Percentiles rank a stretch among this genome's conserved stretches.
These are phyloP conservation scores for Pristionchus exspectatus DNA, from an alignment of 2,888 invertebrate genomes.

Conservation along the genomic window DNA sequence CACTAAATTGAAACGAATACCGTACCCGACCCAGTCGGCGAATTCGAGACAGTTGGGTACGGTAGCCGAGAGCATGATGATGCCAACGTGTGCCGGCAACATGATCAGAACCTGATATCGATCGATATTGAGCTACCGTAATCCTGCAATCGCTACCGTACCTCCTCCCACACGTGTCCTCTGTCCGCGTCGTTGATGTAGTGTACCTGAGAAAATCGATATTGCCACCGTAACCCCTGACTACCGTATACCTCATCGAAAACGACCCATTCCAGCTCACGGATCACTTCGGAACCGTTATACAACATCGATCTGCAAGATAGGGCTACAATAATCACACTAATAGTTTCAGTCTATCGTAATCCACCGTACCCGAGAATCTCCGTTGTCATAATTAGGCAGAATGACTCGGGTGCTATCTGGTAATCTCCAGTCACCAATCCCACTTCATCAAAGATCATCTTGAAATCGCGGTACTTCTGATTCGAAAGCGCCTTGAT, in stretches of 20 bases:
- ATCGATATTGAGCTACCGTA: not conserved
- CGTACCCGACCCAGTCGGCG: constrained; percentile 85
- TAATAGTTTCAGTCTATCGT: not conserved
- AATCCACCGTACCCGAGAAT: constrained; percentile 85
- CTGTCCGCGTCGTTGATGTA: constrained; percentile 97
- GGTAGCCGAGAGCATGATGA: constrained; percentile 97
- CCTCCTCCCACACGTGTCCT: constrained; percentile 99
- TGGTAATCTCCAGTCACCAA: constrained; percentile 96
- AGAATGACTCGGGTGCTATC: constrained; percentile 93
- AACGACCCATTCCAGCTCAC: constrained; percentile 97
- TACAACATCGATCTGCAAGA: constrained; percentile 88
- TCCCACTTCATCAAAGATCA: constrained; percentile 92
- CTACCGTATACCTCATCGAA: constrained; percentile 88
- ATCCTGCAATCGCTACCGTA: constrained; percentile 17
- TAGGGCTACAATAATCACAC: not conserved
- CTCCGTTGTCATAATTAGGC: constrained; percentile 99
- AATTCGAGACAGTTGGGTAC: constrained; percentile 97
- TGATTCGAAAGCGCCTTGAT: constrained; percentile 99
- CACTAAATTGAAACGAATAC: constrained; percentile 44
- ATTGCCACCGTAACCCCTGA: not conserved
- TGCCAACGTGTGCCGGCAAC: constrained; percentile 93
- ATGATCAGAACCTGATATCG: constrained; percentile 87
- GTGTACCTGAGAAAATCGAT: constrained; percentile 84
- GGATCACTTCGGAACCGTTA: constrained; percentile 94
- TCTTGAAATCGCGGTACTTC: constrained; percentile 96